Conservation (phyloP, 2,113 vertebrate genomes). For the Stictonetta naevosa region DNA sequence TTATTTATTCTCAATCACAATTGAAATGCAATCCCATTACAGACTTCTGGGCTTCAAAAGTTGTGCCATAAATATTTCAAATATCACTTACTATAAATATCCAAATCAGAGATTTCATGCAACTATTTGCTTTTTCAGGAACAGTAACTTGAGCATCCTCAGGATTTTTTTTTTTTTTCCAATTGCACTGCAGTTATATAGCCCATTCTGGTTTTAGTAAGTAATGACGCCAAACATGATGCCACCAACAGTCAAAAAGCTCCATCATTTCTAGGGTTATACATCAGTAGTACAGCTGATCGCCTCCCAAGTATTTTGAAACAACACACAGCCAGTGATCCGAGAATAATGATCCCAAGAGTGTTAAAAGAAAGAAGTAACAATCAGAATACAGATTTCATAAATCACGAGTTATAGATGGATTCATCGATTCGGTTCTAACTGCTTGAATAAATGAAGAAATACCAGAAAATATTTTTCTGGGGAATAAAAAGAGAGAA, state of each 20-base stretch:
- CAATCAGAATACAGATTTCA: neutral
- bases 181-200: neutral
- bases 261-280: neutral
- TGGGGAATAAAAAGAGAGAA: neutral
- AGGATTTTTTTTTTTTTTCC: neutral
- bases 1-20: neutral
- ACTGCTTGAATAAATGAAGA: neutral
- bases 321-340: neutral
- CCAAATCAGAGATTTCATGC: neutral
- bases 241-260: neutral
- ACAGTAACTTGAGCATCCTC: neutral
- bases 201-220: neutral
- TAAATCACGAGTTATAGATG: neutral
- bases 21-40: neutral
- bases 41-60: neutral
- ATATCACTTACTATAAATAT: neutral
- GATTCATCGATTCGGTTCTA: neutral
- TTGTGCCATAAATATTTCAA: neutral
- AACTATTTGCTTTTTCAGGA: neutral
- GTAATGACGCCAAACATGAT: neutral
- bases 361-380: neutral
- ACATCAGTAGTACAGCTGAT: neutral
- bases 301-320: neutral
- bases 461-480: neutral
- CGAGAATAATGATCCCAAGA: rapidly evolving